A percentile compares a stretch with the other conserved stretches of the same genome.
Conservation (phyloP, 2,113 vertebrate genomes). For the Xenus cinereus region DNA sequence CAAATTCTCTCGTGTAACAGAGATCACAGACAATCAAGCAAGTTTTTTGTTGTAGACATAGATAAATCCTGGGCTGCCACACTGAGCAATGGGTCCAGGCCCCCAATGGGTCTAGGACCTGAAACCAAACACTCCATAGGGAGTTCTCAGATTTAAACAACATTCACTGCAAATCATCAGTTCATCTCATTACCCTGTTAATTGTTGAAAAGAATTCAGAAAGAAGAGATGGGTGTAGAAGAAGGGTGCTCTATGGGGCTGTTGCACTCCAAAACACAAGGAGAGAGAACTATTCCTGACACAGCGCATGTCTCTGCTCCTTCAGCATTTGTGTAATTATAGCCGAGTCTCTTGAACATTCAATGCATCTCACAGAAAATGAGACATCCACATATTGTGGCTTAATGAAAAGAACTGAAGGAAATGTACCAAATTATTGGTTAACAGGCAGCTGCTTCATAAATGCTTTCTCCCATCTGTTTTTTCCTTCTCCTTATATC, state of each 20-base stretch:
- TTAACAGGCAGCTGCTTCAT: constrained; percentile 41
- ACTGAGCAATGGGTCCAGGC: too few relatives aligned
- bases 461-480: constrained; percentile 52
- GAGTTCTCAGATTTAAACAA: neutral
- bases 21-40: neutral
- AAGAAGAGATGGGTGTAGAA: neutral
- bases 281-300: constrained; percentile 3
- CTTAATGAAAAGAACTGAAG: constrained; percentile 58
- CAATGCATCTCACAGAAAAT: constrained; percentile 35
- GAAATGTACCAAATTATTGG: constrained; percentile 37
- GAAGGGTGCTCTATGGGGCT: neutral
- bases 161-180: neutral
- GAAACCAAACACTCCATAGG: neutral
- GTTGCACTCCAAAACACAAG: neutral
- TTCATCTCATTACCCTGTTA: neutral
- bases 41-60: neutral
- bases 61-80: neutral
- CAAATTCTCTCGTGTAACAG: neutral
- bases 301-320: neutral
- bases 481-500: neutral
- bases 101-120: neutral
- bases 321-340: constrained; percentile 35
- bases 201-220: neutral
- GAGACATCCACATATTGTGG: constrained; percentile 46
- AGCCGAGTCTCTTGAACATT: constrained; percentile 25